Percentiles rank a stretch among this genome's conserved stretches.
These are phyloP conservation scores for Chiridota heheva DNA, from an alignment of 35 echinoderm and acorn worm genomes.

Conservation along the genomic window DNA sequence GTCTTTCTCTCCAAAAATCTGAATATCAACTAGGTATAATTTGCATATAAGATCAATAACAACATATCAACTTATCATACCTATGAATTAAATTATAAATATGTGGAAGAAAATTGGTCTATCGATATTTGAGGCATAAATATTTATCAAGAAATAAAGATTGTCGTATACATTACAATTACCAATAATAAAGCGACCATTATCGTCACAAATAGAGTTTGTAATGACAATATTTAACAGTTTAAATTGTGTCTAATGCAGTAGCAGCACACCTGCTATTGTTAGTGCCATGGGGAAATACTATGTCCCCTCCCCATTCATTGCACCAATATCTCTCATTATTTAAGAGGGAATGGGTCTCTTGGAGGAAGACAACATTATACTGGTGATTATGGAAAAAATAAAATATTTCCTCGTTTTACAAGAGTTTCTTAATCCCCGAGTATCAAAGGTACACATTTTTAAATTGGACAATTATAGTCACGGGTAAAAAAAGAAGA, in stretches of 20 bases:
- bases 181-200: background rate
- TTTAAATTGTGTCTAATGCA: background rate
- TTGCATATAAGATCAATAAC: no score
- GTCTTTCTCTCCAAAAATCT: no score
- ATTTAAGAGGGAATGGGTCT: background rate
- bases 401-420: no score
- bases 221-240: background rate
- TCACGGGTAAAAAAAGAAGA: background rate
- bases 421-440: no score
- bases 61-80: no score
- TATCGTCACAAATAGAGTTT: background rate
- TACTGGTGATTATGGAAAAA: slow-evolving; percentile 3
- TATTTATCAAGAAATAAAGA: background rate
- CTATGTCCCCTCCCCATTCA: background rate
- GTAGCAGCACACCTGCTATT: background rate
- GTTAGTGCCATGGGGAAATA: slow-evolving; percentile 1
- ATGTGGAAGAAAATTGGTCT: no score
- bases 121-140: background rate
- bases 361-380: slow-evolving; percentile 6
- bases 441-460: no score
- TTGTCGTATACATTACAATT: background rate
- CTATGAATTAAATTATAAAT: no score
- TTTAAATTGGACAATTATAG: background rate
- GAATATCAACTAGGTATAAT: no score
- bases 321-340: background rate